Evolutionary conservation across 2,797 vertebrate genomes (phyloP).

Genomic region (Forpus xanthops): DNA sequence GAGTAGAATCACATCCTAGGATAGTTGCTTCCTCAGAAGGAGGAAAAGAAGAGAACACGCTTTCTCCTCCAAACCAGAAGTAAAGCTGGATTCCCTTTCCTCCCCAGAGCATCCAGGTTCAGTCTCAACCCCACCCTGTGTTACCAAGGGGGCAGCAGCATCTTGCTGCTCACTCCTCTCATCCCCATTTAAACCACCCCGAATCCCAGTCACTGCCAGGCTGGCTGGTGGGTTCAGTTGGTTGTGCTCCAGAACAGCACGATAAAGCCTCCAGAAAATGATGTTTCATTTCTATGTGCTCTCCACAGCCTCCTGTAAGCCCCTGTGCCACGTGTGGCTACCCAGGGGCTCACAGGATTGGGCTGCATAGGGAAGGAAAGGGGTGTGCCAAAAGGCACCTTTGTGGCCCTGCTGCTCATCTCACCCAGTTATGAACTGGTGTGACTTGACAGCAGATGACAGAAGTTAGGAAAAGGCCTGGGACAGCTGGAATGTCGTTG

Average conservation of each 20-base stretch:
- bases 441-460: slow-evolving; percentile 14
- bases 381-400: background rate
- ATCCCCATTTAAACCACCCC: background rate
- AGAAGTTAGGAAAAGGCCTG: slow-evolving; percentile 55
- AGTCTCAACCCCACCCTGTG: background rate
- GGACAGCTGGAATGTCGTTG: slow-evolving; percentile 46
- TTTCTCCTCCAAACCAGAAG: background rate
- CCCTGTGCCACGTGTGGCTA: background rate
- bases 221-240: background rate
- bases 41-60: accelerated
- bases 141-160: background rate
- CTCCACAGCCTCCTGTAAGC: background rate
- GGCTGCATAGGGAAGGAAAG: background rate
- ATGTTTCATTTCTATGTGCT: background rate
- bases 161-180: background rate
- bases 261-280: background rate
- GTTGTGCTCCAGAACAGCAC: background rate
- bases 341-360: background rate
- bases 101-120: background rate
- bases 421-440: background rate
- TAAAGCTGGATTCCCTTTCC: background rate
- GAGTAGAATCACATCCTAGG: background rate
- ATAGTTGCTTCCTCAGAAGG: background rate
- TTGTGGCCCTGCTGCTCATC: background rate
- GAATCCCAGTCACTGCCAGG: background rate